Percentiles rank a stretch among this genome's conserved stretches.
Evolutionary conservation across 2,888 invertebrate genomes (phyloP).

Genomic region (Elysia crispata): DNA sequence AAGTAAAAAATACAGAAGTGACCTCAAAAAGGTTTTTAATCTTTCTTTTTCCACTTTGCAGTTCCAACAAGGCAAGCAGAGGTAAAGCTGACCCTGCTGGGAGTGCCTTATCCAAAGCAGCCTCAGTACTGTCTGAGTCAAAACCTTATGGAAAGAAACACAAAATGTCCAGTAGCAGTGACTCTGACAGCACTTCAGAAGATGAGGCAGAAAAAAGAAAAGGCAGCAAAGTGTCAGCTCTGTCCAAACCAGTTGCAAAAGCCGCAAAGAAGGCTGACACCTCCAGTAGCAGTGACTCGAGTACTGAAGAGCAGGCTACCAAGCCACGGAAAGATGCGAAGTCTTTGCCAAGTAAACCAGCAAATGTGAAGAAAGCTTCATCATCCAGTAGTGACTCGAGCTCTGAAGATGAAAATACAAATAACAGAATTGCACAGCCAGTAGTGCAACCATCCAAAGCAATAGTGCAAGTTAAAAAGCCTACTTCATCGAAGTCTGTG

Average conservation of each 20-base stretch:
- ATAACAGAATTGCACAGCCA: background rate
- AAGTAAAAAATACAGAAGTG: too few species aligned
- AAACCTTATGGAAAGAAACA: background rate
- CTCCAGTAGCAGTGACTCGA: conserved; percentile 50
- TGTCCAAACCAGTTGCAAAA: conserved; percentile 17
- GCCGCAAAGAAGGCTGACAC: conserved; percentile 41
- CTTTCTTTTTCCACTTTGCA: too few species aligned
- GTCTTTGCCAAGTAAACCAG: conserved; percentile 21
- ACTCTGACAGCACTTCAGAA: conserved; percentile 42
- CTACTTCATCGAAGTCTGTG: too few species aligned
- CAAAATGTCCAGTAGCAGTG: conserved; percentile 16
- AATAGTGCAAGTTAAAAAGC: conserved; percentile 22
- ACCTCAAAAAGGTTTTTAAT: too few species aligned
- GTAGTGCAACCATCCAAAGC: background rate
- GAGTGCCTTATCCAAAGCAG: too few species aligned
- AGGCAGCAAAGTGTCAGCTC: too few species aligned
- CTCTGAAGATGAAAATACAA: conserved; percentile 42
- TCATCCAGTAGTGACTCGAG: conserved; percentile 49
- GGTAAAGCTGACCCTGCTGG: too few species aligned
- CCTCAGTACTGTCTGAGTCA: background rate
- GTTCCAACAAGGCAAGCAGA: too few species aligned
- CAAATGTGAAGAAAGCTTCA: conserved; percentile 35
- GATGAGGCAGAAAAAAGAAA: conserved; percentile 40
- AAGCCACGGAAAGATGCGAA: conserved; percentile 40
- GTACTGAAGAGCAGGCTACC: conserved; percentile 48